phyloP scores from a whole-genome alignment of 1,140 invertebrate species.

The Caenorhabditis inopinata region DNA sequence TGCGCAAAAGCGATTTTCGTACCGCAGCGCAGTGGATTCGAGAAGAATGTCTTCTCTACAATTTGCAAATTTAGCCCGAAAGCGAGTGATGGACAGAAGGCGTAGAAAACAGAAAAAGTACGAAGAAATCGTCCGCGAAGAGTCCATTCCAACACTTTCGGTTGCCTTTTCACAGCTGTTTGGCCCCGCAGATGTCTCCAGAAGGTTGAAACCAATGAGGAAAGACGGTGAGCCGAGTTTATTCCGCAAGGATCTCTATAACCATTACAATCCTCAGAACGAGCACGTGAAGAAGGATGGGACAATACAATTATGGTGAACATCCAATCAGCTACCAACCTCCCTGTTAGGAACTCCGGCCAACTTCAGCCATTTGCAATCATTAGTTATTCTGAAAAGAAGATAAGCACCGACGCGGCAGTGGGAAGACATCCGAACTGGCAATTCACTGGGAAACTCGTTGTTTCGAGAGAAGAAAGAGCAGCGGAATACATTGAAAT shows the following conservation, averaged over 20 bases:
- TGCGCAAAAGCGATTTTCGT: background rate
- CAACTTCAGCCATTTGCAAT: slow-evolving; percentile 14
- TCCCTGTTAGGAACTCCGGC: background rate
- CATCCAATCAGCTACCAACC: slow-evolving; percentile 17
- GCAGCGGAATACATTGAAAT: background rate
- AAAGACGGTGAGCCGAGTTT: background rate
- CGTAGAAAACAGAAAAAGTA: background rate
- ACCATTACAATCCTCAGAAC: background rate
- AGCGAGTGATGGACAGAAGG: background rate
- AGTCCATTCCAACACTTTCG: slow-evolving; percentile 13
- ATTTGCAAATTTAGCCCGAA: background rate
- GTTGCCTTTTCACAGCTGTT: slow-evolving; percentile 11
- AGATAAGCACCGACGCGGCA: background rate
- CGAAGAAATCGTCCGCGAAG: background rate
- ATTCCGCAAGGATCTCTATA: too few species aligned
- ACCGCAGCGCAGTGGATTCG: background rate
- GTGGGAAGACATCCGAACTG: slow-evolving; percentile 14
- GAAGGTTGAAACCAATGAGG: slow-evolving; percentile 33
- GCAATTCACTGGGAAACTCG: background rate
- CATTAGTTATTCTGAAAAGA: background rate
- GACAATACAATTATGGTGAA: slow-evolving; percentile 1
- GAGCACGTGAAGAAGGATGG: background rate
- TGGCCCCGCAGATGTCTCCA: slow-evolving; percentile 24
- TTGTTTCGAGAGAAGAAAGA: background rate
- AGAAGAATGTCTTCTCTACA: background rate